phyloP scores from a whole-genome alignment of 2,888 invertebrate species.

The Calliphora vomitoria region DNA sequence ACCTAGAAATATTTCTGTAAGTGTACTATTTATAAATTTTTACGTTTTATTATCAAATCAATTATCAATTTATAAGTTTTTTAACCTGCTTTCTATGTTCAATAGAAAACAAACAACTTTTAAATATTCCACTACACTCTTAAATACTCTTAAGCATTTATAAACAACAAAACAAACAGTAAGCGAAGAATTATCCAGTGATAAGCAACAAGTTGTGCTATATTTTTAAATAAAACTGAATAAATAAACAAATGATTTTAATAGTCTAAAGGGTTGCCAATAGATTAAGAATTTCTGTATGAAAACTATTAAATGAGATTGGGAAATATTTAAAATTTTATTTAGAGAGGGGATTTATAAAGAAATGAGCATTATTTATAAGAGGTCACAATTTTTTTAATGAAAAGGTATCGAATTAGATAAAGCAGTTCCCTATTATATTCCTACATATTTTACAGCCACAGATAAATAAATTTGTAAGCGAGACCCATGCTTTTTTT shows the following conservation, averaged over 20 bases:
- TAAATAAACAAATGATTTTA: background rate
- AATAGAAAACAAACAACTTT: constrained; percentile 11
- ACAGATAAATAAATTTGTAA: no score
- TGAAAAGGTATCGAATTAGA: no score
- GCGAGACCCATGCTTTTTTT: no score
- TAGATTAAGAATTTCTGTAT: background rate
- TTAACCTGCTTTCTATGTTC: constrained; percentile 22
- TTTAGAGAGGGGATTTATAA: background rate
- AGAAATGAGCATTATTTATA: no score
- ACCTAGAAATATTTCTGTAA: no score
- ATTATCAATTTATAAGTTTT: background rate
- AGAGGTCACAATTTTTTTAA: no score
- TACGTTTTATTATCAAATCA: no score
- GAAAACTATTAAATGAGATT: background rate
- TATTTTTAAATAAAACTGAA: constrained; percentile 14
- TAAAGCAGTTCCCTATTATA: no score
- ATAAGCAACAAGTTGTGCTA: constrained; percentile 41
- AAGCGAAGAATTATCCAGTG: constrained; percentile 33
- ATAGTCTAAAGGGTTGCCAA: background rate
- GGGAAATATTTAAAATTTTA: background rate
- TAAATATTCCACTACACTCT: background rate
- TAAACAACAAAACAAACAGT: constrained; percentile 22
- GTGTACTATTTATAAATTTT: background rate
- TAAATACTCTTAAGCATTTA: background rate
- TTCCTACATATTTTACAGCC: no score